These are phyloP conservation scores for Parapristionchus giblindavisi DNA, from an alignment of 2,888 invertebrate genomes.

Conservation along the genomic window DNA sequence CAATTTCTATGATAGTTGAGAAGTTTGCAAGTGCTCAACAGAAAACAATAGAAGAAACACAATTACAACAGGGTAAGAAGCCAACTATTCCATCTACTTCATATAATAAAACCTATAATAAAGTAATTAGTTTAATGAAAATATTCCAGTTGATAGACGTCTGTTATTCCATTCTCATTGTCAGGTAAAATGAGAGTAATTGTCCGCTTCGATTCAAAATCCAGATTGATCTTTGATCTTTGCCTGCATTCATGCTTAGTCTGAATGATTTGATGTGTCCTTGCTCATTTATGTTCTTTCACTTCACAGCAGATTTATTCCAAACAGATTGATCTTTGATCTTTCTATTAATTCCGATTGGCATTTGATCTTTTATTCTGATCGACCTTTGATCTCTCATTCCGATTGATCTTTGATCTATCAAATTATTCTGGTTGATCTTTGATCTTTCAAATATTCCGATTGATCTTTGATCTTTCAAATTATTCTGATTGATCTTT, in stretches of 20 bases:
- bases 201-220: background rate
- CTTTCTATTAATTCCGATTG: too few species aligned
- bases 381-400: too few species aligned
- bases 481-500: too few species aligned
- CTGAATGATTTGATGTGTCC: constrained; percentile 16
- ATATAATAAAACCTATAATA: background rate
- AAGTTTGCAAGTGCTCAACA: constrained; percentile 68
- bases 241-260: background rate
- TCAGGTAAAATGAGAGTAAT: constrained; percentile 12
- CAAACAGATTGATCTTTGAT: too few species aligned
- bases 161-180: background rate
- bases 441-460: too few species aligned
- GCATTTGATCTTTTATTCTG: too few species aligned
- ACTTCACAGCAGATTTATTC: background rate
- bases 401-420: too few species aligned
- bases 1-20: constrained; percentile 68
- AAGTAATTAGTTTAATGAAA: background rate
- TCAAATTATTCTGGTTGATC: too few species aligned
- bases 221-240: background rate
- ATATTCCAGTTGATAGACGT: constrained; percentile 12
- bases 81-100: background rate
- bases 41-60: constrained; percentile 61
- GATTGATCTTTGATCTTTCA: too few species aligned
- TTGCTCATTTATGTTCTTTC: background rate
- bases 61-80: constrained; percentile 61